Base-by-base conservation (phyloP, 2,888 invertebrate species). In the Latrodectus hesperus region DNA sequence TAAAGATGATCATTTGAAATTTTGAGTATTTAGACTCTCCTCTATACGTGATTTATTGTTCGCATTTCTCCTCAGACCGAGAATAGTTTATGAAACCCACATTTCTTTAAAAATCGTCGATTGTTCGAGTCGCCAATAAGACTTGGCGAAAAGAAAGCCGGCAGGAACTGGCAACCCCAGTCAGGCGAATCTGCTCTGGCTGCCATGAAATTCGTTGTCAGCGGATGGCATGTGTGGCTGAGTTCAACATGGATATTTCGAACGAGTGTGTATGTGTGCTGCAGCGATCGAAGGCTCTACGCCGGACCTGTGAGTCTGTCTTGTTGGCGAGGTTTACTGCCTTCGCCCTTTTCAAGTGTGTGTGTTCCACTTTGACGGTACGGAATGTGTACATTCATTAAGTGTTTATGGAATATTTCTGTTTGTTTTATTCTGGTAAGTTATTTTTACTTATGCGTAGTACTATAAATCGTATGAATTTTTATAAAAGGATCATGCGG, bases 261-360 rank as follows among this genome's bases (percentile, higher is more conserved):
- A 71, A 60, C 53, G 86, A 26, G 75, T 72, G 68, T 80, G 80
- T 79, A 86, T 86, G 86, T 81, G 80, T 38, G 38, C 70, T 70
- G 85, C 79, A 80, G 65, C 86, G 76, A 86, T 81, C 86, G 86
- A 86, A 81, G 75, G 81, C 74, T 52, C 80, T 68, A 81, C 65
- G 81, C 86, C 75, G 76, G 80, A 72, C 75, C 52, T 38, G 55
- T 74, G 74, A 68, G 68, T 79, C 75, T 86, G 86, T 81, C 86
- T 70, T 70, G 79, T 80, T 85, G 85, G 75, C 85, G 79, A 79
- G 78, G 70, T 76, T 67, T 77, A 72, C 84, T 74, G 71, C 68
- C 52, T 76, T 76, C 77, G 84, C 72, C 82, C 76, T 83, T 67
- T 76, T 38, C 14, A 17, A 79, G 85, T 79, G 73, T 76, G 75